Base-by-base conservation (phyloP, 2,888 invertebrate species). In the Entomobrya multifasciata region DNA sequence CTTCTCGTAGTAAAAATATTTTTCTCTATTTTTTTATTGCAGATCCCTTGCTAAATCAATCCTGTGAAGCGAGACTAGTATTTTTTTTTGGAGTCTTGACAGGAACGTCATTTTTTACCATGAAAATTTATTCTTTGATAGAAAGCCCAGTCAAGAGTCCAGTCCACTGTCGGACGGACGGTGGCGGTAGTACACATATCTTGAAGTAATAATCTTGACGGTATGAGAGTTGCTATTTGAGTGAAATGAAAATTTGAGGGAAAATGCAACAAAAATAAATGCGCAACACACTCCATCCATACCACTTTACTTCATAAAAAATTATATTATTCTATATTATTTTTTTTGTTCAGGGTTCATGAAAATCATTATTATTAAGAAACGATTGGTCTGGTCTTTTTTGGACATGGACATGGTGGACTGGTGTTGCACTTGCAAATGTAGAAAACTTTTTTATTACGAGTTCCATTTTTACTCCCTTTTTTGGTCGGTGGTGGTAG, bases 41-140 rank as follows among this genome's bases (percentile, higher is more conserved):
- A 85, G 78, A 85, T 85, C 72, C 78, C 72, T 70, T 57, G 67
- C 55, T 49, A 65, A 85, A 85, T 85, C 78, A 85, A 78, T 85
- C 70, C 78, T 78, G 49, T 57, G 5, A 36, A 36, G 36, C 36
- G 4, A 36, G 49, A 36, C 70, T 70, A 78, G n/a, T n/a, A n/a
- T n/a, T n/a, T n/a, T n/a, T n/a, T n/a, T n/a, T n/a, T n/a, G n/a
- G n/a, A n/a, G n/a, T n/a, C 47, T 70, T 78, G 84, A 85, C 84
- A 85, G 84, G 84, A 57, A 78, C 84, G 84, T 70, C 84, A 85
- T 67, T 85, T 85, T 77, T 84, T 78, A 36, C 84, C 67, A 55
- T 78, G 70, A 85, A 67, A 22, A 77, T 78, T 85, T 67, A 72
- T 85, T 85, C 67, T 77, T 77, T 77, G 84, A 84, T 84, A 84